Conservation (phyloP, 2,797 vertebrate species). For the Chaetophractus vellerosus region DNA sequence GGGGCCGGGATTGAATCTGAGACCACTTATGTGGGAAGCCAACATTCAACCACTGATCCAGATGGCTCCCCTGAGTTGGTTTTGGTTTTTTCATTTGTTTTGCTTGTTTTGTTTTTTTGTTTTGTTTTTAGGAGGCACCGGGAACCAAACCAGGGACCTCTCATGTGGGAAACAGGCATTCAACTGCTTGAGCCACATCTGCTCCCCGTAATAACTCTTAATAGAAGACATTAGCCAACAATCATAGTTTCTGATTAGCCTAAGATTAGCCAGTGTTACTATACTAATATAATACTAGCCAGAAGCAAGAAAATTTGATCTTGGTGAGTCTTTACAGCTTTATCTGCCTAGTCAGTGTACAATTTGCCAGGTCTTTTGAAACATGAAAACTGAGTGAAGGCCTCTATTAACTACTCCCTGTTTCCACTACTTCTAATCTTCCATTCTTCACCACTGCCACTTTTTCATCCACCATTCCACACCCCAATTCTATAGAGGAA, state of each 20-base stretch:
- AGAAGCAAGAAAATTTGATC: slow-evolving; percentile 59
- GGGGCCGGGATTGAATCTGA: too few species aligned
- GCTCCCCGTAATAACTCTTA: slow-evolving; percentile 12
- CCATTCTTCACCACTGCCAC: background rate
- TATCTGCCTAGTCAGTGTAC: background rate
- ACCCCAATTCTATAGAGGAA: slow-evolving; percentile 12
- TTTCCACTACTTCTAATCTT: slow-evolving; percentile 39
- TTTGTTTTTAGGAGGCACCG: too few species aligned
- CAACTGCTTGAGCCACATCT: too few species aligned
- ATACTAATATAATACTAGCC: slow-evolving; percentile 25
- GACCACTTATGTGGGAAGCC: too few species aligned
- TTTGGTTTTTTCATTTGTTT: too few species aligned
- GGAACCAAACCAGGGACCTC: too few species aligned
- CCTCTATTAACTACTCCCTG: background rate
- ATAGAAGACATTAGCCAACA: slow-evolving; percentile 39
- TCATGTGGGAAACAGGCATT: too few species aligned
- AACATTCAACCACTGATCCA: too few species aligned
- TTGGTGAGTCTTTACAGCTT: background rate
- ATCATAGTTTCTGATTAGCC: background rate
- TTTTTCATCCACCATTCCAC: background rate
- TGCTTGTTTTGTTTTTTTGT: too few species aligned
- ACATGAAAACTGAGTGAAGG: slow-evolving; percentile 5
- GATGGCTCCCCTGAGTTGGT: too few species aligned
- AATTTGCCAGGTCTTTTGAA: slow-evolving; percentile 40
- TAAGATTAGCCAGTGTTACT: slow-evolving; percentile 41